A percentile compares a stretch with the other conserved stretches of the same genome.
Conservation (phyloP, 2,888 invertebrate genomes). For the Lasioglossum vierecki region DNA sequence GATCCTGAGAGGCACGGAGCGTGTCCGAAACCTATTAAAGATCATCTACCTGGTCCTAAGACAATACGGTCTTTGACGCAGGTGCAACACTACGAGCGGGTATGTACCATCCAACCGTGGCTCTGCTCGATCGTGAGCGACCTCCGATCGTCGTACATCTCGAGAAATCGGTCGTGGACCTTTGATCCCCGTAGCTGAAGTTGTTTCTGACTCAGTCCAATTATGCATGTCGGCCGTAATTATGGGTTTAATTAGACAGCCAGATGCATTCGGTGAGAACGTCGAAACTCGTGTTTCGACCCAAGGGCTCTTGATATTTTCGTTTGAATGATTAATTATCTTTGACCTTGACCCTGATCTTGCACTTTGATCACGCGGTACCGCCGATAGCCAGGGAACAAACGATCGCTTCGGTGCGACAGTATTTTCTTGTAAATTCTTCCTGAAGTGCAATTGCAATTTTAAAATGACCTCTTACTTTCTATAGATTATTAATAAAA, state of each 20-base stretch:
- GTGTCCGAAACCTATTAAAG: slow-evolving; percentile 72
- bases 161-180: slow-evolving; percentile 60
- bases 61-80: slow-evolving; percentile 66
- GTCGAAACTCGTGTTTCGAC: slow-evolving; percentile 28
- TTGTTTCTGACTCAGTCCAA: slow-evolving; percentile 51
- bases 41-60: slow-evolving; percentile 68
- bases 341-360: slow-evolving; percentile 21
- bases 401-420: background rate
- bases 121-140: slow-evolving; percentile 23
- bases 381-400: slow-evolving; percentile 6
- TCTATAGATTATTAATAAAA: too few species aligned
- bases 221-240: slow-evolving; percentile 61
- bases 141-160: slow-evolving; percentile 46
- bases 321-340: slow-evolving; percentile 47
- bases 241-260: slow-evolving; percentile 62
- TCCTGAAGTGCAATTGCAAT: background rate
- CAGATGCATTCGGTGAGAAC: slow-evolving; percentile 48
- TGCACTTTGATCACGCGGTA: slow-evolving; percentile 23
- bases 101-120: slow-evolving; percentile 9
- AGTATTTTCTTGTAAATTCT: background rate
- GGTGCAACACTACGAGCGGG: slow-evolving; percentile 56
- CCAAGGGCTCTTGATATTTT: slow-evolving; percentile 30
- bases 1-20: slow-evolving; percentile 67
- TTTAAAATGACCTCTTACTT: background rate
- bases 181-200: slow-evolving; percentile 58